Evolutionary conservation across 2,113 vertebrate species (phyloP).

Genomic region (Pelusios castaneus): DNA sequence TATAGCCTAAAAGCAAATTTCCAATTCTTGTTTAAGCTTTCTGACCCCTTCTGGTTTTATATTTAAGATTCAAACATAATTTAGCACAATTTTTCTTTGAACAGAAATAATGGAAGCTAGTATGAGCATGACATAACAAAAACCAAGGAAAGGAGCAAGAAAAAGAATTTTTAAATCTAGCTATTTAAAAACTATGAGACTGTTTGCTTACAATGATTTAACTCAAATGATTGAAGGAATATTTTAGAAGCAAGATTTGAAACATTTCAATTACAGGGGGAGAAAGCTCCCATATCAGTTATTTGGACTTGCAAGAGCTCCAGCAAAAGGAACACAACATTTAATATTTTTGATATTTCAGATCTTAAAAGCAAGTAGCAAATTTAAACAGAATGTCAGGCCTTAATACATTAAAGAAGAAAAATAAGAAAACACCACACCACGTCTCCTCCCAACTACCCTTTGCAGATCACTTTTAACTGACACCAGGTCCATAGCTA

Average conservation of each 20-base stretch:
- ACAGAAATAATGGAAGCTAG: background rate
- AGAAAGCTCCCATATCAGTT: background rate
- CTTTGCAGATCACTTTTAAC: background rate
- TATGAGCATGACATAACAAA: background rate
- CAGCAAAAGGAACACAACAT: background rate
- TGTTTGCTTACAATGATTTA: background rate
- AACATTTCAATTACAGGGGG: background rate
- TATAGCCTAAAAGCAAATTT: background rate
- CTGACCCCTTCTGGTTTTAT: background rate
- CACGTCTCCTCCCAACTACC: background rate
- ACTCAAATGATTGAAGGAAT: background rate
- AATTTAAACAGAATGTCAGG: background rate
- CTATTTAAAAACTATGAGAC: background rate
- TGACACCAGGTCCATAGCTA: background rate
- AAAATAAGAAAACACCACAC: background rate
- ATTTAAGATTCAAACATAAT: conserved; percentile 8
- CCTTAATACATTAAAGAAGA: background rate
- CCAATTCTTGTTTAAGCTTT: background rate
- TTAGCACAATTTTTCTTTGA: background rate
- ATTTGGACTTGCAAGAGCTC: background rate
- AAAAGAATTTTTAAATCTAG: background rate
- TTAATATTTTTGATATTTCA: background rate
- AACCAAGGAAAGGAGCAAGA: background rate
- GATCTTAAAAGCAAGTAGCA: background rate
- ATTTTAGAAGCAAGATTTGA: background rate